Evolutionary conservation across 64 coral and sea anemone genomes (phyloP), one percentile per base, ranked within the genome.

Genomic region (Montipora cactus): DNA sequence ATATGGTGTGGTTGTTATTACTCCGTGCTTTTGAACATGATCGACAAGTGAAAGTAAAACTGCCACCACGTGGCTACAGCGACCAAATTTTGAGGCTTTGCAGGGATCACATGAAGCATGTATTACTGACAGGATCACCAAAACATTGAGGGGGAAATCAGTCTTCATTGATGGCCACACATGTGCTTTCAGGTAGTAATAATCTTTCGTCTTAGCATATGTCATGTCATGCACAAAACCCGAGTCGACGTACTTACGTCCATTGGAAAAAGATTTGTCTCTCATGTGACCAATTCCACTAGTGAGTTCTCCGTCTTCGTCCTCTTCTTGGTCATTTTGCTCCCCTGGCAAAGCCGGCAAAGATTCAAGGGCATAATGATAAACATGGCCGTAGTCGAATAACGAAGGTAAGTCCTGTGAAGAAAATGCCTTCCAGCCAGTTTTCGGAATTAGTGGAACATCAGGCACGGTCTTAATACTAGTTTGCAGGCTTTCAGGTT

Each of bases 41-140:
- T 94, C 86, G 0, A 89, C 22, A 0, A 89, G 11, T 25, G 25
- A 25, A 0, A 94, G 59, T 25, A 94, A 76, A 64, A 64, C 59
- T 64, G 59, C 59, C 8, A 90, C 87, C 19, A 95, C 81, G 22
- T 95, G 87, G 55, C 87, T 95, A 19, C 75, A 90, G 10, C 87
- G 61, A 4, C 93, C 87, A 14, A 95, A 72, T 37, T 50, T 19
- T 7, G 93, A 90, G 14, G 59, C 87, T 71, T 89, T 90, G 61
- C 93, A 94, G 1, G 79, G 93, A 49, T 90, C 51, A 83, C 93
- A 95, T 89, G 85, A n/a, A n/a, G n/a, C n/a, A n/a, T n/a, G n/a
- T 64, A 14, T 11, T 64, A 12, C 25, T 25, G 91, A 93, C 22
- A 88, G 51, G 5, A 88, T 28, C 1, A 88, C 13, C 2, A 55